Evolutionary conservation across 2,888 invertebrate genomes (phyloP), one percentile per base, ranked within the genome.

Genomic region (Epinotia ramella): DNA sequence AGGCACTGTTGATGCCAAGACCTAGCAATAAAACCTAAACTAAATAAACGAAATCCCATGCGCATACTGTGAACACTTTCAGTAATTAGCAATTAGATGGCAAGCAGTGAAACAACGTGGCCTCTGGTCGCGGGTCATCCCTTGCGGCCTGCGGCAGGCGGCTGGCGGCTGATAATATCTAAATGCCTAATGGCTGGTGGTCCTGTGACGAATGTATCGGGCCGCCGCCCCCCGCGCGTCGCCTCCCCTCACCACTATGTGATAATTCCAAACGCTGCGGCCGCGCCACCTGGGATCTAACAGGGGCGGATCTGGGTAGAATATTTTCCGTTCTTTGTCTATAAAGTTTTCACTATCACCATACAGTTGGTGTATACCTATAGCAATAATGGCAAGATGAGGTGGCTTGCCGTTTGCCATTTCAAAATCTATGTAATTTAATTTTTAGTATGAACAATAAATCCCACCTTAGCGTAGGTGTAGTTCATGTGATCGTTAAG

Each of bases 161-260:
- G 62, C 73, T 87, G 93, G 88, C 89, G 84, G 87, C 88, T 91
- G 94, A 94, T 94, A 93, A 94, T 94, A 95, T 94, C 95, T 94
- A 95, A 95, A 95, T 94, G 93, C 94, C 95, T 95, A 94, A 94
- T 94, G 94, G 95, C 94, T 95, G 94, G 93, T 94, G 95, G 93
- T 94, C 92, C 93, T 93, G 94, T 94, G 94, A 94, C 93, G 93
- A 94, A 93, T 94, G 94, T 93, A 93, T 93, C 91, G 91, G 88
- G 89, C 87, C 85, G 82, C 82, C 81, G 81, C 79, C 83, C 77
- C 73, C 75, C 73, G 73, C 78, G 65, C 73, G 72, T 66, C 75
- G 79, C 79, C 73, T 64, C 80, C 81, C 83, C 89, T 88, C 92
- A 91, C 93, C 93, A 94, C 94, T 94, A 93, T 94, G 94, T 94